Evolutionary conservation across 1,140 invertebrate species (phyloP).

Genomic region (Euura lappo): DNA sequence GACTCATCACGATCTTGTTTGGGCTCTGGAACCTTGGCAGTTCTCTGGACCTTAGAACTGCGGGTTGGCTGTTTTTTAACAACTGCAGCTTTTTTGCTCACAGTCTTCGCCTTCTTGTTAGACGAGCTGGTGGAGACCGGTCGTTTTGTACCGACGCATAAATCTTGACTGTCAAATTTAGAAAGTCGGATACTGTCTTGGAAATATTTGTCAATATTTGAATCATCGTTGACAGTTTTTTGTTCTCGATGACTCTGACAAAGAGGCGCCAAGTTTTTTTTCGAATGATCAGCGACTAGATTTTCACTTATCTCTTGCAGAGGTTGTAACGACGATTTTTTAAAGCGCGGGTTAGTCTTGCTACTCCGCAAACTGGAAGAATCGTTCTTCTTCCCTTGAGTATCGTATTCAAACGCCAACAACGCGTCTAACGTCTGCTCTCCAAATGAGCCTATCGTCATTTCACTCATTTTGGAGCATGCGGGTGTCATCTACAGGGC

Average conservation of each 20-base stretch:
- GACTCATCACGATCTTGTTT: not conserved
- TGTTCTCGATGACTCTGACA: not conserved
- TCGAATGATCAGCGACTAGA: not conserved
- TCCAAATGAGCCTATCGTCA: slow-evolving; percentile 32
- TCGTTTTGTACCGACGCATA: not conserved
- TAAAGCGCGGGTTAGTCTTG: not conserved
- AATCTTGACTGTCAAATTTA: not conserved
- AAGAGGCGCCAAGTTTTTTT: not conserved
- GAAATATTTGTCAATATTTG: slow-evolving; percentile 33
- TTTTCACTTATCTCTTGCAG: slow-evolving; percentile 9
- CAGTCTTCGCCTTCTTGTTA: not conserved
- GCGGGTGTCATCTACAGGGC: too few relatives aligned
- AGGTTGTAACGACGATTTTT: not conserved
- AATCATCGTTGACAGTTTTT: slow-evolving; percentile 16
- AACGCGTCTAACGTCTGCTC: slow-evolving; percentile 32
- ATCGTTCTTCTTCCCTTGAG: too few relatives aligned
- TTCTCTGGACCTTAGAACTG: not conserved
- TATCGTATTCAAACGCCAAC: slow-evolving; percentile 21
- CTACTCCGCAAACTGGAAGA: not conserved
- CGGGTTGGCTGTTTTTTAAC: not conserved
- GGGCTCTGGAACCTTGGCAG: not conserved
- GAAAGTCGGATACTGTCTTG: slow-evolving; percentile 18
- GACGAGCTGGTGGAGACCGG: not conserved
- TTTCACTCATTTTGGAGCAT: slow-evolving; percentile 11
- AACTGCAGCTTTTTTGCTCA: not conserved